Percentiles rank a stretch among this genome's conserved stretches.
Evolutionary conservation across 2,113 vertebrate species (phyloP).

Genomic region (Monarcha castaneiventris): DNA sequence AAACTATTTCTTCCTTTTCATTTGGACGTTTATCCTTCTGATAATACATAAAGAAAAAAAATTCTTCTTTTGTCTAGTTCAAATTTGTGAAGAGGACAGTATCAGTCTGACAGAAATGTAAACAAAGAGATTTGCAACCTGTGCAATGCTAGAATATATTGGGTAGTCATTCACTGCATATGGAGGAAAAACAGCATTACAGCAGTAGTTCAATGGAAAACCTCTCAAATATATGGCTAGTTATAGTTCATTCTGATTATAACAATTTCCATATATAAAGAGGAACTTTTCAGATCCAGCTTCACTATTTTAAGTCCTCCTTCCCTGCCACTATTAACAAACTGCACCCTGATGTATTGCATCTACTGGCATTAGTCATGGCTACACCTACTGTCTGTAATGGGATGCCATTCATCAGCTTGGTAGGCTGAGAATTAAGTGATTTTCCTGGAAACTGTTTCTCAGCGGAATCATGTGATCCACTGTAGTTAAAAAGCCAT

Average conservation of each 20-base stretch:
- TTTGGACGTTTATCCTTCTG: constrained; percentile 26
- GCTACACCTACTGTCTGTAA: constrained; percentile 3
- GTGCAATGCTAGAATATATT: not conserved
- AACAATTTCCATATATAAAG: not conserved
- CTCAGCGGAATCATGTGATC: constrained; percentile 14
- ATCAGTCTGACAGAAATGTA: not conserved
- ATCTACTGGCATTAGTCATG: not conserved
- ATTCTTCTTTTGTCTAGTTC: not conserved
- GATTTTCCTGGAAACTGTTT: constrained; percentile 42
- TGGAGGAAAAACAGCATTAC: not conserved
- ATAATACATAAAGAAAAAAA: constrained; percentile 7
- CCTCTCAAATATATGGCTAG: not conserved
- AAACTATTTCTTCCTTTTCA: constrained; percentile 12
- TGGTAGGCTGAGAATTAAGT: constrained; percentile 17
- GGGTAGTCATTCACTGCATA: not conserved
- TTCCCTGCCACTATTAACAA: not conserved
- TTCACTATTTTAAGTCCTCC: not conserved
- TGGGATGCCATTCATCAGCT: not conserved
- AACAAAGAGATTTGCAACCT: not conserved
- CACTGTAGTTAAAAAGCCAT: not conserved
- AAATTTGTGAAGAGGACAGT: constrained; percentile 13
- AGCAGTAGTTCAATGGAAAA: not conserved
- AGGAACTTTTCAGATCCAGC: not conserved
- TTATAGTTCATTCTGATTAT: not conserved
- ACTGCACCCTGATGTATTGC: not conserved